phyloP scores from a whole-genome alignment of 2,113 vertebrate genomes.

The Charadrius vociferus region DNA sequence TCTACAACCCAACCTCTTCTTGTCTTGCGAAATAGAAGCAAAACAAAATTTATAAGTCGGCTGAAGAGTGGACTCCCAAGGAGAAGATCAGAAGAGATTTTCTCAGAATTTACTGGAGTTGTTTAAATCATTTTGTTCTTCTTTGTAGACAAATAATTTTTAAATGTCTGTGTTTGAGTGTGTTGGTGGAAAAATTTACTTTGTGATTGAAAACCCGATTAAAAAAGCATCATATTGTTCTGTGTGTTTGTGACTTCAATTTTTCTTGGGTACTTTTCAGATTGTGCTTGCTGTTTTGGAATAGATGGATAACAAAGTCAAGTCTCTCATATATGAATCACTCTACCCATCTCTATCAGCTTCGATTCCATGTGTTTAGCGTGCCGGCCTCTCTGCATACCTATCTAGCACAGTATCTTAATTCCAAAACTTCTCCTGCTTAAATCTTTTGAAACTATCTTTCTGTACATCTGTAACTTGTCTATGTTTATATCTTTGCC shows the following conservation, averaged over 20 bases:
- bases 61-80: conserved; percentile 11
- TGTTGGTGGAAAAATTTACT: conserved; percentile 1
- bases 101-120: conserved; percentile 29
- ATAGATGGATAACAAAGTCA: neutral
- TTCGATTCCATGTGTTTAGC: neutral
- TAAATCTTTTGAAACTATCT: neutral
- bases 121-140: conserved; percentile 7
- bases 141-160: conserved; percentile 42
- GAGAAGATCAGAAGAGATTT: conserved; percentile 46
- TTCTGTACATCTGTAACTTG: neutral
- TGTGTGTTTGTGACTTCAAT: neutral
- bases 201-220: conserved; percentile 55
- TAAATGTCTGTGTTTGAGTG: neutral
- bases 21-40: conserved; percentile 20
- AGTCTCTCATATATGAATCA: neutral
- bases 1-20: conserved; percentile 43
- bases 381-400: neutral
- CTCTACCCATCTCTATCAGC: neutral
- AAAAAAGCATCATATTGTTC: conserved; percentile 10
- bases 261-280: neutral
- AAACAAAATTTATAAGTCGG: conserved; percentile 12
- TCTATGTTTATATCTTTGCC: neutral
- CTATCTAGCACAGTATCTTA: neutral
- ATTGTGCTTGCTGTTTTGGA: neutral
- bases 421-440: neutral